phyloP scores from a whole-genome alignment of 2,797 vertebrate species.

The Paguma larvata region DNA sequence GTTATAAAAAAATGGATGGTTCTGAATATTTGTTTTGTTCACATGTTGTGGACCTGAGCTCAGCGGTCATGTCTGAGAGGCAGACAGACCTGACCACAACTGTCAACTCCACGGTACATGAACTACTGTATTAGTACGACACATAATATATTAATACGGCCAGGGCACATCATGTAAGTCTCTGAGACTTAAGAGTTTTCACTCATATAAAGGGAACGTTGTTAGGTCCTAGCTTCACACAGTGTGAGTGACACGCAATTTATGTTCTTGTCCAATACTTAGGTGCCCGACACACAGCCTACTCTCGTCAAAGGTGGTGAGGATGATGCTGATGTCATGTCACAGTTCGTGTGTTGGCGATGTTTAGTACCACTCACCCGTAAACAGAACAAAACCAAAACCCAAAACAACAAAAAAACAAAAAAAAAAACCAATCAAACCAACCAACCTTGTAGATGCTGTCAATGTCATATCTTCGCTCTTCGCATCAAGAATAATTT shows the following conservation, averaged over 20 bases:
- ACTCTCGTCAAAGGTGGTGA: neutral
- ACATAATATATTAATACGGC: neutral
- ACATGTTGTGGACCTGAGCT: neutral
- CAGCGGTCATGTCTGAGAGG: too few relatives aligned
- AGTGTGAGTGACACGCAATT: neutral
- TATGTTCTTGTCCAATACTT: neutral
- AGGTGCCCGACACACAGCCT: rapidly evolving
- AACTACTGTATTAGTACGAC: neutral
- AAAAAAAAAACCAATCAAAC: neutral
- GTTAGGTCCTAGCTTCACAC: neutral
- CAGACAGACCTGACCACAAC: neutral
- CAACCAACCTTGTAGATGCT: neutral
- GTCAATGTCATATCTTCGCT: neutral
- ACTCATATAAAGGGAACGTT: neutral
- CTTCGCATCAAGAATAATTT: neutral
- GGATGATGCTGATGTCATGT: rapidly evolving
- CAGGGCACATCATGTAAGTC: too few relatives aligned
- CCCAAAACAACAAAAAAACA: neutral
- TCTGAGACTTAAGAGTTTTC: neutral
- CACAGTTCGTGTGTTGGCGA: neutral
- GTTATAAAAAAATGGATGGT: neutral
- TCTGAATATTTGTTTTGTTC: neutral
- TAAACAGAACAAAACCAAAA: neutral
- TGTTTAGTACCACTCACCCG: neutral
- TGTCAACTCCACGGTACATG: neutral